Evolutionary conservation across 2,113 vertebrate species (phyloP).

Genomic region (Eudyptes chrysolophus): DNA sequence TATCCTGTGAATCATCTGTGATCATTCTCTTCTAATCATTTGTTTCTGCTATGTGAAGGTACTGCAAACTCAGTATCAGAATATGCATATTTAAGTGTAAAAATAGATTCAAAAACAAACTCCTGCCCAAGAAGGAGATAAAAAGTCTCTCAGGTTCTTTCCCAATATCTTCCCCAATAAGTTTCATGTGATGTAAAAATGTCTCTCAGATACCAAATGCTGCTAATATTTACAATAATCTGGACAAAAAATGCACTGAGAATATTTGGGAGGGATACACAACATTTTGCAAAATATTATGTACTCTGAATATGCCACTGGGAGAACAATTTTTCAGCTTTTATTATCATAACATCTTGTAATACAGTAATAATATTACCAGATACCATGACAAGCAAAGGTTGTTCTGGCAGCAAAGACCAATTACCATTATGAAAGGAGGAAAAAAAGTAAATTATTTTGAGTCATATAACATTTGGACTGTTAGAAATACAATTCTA

Average conservation of each 20-base stretch:
- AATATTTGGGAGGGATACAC: neutral
- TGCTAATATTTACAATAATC: neutral
- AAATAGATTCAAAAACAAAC: neutral
- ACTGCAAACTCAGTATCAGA: neutral
- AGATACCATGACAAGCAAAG: neutral
- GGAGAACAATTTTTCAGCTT: neutral
- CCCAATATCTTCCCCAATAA: neutral
- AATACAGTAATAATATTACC: neutral
- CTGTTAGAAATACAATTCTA: neutral
- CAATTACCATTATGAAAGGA: neutral
- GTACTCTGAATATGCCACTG: neutral
- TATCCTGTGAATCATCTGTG: neutral
- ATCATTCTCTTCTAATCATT: neutral
- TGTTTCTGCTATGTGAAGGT: neutral
- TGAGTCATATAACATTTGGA: neutral
- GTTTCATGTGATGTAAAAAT: neutral
- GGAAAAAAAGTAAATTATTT: neutral
- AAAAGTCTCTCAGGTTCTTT: neutral
- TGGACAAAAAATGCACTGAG: neutral
- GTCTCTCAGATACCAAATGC: neutral
- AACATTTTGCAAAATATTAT: neutral
- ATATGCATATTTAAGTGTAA: neutral
- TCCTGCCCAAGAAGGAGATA: neutral
- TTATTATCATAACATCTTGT: conserved; percentile 5
- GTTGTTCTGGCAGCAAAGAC: neutral